Evolutionary conservation across 53 echinoderm and acorn worm species (phyloP).

Genomic region (Hippasteria phrygiana): DNA sequence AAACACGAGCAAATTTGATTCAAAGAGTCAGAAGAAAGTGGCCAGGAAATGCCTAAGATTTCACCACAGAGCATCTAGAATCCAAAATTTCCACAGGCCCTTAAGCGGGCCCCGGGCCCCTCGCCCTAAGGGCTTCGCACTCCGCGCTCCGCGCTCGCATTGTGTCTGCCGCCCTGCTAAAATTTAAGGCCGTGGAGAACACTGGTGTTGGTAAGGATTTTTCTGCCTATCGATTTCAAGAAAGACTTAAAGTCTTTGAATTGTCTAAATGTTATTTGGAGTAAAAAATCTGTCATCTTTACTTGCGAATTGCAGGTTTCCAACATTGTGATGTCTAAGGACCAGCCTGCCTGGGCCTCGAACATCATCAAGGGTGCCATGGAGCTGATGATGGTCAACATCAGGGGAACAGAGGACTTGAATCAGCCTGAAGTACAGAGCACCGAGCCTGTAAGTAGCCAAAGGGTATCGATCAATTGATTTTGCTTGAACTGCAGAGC

Average conservation of each 20-base stretch:
- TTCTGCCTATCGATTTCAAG: no score
- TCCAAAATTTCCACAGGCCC: no score
- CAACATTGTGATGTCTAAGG: constrained; percentile 18
- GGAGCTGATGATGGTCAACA: constrained; percentile 73
- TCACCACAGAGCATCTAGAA: no score
- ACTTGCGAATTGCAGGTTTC: constrained; percentile 32
- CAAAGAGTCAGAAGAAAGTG: no score
- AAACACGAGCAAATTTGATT: no score
- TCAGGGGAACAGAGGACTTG: constrained; percentile 60
- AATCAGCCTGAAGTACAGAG: constrained; percentile 18
- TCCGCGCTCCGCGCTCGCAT: no score
- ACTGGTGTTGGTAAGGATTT: no score
- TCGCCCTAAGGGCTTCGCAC: no score
- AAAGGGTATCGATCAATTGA: background rate
- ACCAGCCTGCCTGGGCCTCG: constrained; percentile 58
- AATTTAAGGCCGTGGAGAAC: no score
- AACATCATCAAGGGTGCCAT: constrained; percentile 79
- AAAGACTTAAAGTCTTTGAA: background rate
- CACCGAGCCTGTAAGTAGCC: constrained; percentile 19
- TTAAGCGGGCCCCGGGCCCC: no score
- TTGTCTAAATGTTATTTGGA: background rate
- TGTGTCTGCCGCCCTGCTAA: no score
- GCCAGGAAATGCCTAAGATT: no score
- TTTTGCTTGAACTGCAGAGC: background rate
- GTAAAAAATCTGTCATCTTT: background rate